Conservation (phyloP, 1,140 invertebrate species). For the Hirudo medicinalis region DNA sequence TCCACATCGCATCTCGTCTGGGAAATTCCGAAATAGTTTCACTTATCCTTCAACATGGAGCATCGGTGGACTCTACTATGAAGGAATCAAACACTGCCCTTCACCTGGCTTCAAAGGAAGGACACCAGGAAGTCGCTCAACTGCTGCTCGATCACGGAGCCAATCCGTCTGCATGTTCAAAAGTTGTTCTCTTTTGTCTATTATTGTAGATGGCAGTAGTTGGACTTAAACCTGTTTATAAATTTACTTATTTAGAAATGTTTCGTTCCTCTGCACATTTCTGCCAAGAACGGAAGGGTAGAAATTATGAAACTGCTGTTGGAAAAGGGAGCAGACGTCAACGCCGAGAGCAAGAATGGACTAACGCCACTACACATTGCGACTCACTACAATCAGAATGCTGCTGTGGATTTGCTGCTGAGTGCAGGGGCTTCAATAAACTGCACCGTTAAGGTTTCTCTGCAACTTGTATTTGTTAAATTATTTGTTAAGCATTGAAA, state of each 20-base stretch:
- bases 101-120: conserved; percentile 95
- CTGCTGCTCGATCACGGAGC: conserved; percentile 70
- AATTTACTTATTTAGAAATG: conserved; percentile 57
- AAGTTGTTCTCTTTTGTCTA: no score
- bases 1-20: conserved; percentile 19
- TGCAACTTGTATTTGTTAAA: conserved; percentile 44
- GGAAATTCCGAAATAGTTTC: conserved; percentile 49
- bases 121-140: conserved; percentile 86
- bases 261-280: conserved; percentile 92
- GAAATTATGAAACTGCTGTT: conserved; percentile 85
- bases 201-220: no score
- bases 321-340: conserved; percentile 81
- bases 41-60: conserved; percentile 34
- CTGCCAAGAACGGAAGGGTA: conserved; percentile 94
- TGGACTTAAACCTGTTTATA: background rate
- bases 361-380: conserved; percentile 94
- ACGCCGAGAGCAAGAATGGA: conserved; percentile 92
- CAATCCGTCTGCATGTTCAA: conserved; percentile 30
- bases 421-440: background rate
- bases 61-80: conserved; percentile 36
- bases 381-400: conserved; percentile 92
- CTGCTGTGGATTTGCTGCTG: conserved; percentile 62
- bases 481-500: conserved; percentile 73
- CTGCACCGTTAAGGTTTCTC: background rate
- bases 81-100: conserved; percentile 74